These are phyloP conservation scores for Oceanodroma tethys DNA, from an alignment of 2,113 vertebrate genomes.

Conservation along the genomic window DNA sequence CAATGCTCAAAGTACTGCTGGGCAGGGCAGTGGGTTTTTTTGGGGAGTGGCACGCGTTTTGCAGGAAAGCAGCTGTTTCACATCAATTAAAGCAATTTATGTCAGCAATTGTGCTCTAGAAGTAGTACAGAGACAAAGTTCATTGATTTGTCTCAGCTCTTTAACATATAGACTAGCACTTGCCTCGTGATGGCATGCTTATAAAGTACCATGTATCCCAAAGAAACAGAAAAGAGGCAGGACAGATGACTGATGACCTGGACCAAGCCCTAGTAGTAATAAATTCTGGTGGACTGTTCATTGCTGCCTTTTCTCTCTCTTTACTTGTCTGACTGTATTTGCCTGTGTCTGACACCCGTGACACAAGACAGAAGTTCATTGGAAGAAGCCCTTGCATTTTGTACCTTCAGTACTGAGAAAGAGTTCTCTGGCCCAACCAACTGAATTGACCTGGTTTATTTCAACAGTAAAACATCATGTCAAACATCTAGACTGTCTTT, in stretches of 20 bases:
- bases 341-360: not conserved
- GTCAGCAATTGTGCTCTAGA: not conserved
- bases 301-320: not conserved
- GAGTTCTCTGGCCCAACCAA: not conserved
- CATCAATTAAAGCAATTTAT: not conserved
- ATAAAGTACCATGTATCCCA: not conserved
- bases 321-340: not conserved
- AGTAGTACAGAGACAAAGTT: not conserved
- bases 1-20: not conserved
- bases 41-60: not conserved
- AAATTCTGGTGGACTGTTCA: not conserved
- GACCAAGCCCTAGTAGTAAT: not conserved
- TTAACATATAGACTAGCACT: not conserved
- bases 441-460: not conserved
- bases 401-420: not conserved
- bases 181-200: not conserved
- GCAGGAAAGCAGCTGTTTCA: not conserved
- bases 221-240: not conserved
- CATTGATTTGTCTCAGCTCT: not conserved
- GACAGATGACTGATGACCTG: not conserved
- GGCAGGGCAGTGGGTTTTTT: not conserved
- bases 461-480: not conserved
- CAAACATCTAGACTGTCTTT: not conserved
- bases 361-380: not conserved
- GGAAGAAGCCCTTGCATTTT: not conserved